Evolutionary conservation across 2,888 invertebrate genomes (phyloP).

Genomic region (Lamellibrachia columna): DNA sequence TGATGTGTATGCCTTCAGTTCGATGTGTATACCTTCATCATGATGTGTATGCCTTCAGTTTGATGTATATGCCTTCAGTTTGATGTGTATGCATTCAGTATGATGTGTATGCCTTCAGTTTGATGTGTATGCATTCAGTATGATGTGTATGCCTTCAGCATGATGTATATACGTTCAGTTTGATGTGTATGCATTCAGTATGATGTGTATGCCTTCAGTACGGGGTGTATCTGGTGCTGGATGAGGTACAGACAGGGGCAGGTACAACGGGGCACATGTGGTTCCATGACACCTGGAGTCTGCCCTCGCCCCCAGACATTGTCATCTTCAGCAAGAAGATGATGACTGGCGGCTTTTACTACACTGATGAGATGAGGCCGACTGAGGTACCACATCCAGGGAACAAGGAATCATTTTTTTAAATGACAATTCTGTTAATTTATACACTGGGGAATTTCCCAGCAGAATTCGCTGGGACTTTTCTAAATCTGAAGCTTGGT

Average conservation of each 20-base stretch:
- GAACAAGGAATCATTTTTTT: background rate
- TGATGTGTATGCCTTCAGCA: no score
- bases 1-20: no score
- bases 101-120: no score
- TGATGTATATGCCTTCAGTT: no score
- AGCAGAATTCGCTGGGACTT: background rate
- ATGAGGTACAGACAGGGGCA: constrained; percentile 98
- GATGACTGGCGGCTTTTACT: constrained; percentile 95
- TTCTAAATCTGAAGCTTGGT: no score
- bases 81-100: no score
- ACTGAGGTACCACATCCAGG: constrained; percentile 58
- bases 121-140: no score
- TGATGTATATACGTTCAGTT: no score
- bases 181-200: no score
- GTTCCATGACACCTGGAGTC: constrained; percentile 93
- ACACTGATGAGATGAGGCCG: constrained; percentile 77
- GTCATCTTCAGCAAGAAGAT: constrained; percentile 99
- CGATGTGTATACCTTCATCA: no score
- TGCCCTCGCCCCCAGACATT: constrained; percentile 87
- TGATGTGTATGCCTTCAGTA: background rate
- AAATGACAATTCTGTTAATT: background rate
- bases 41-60: no score
- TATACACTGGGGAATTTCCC: background rate
- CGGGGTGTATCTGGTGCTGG: constrained; percentile 83
- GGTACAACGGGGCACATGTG: constrained; percentile 97